Evolutionary conservation across 2,888 invertebrate genomes (phyloP).

Genomic region (Pterostichus madidus): DNA sequence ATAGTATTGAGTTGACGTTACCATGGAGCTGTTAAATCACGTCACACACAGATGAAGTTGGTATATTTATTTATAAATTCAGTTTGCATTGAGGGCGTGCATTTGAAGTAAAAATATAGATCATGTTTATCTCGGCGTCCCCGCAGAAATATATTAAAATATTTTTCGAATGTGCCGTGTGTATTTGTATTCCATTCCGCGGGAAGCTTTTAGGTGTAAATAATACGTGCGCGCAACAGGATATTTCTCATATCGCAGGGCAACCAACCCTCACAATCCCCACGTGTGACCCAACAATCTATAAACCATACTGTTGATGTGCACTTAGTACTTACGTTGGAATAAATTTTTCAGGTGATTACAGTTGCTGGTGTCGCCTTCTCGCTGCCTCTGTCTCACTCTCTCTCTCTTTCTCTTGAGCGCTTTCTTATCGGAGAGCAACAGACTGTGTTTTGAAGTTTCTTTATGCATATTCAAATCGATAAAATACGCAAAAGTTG

Average conservation of each 20-base stretch:
- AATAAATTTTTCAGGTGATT: conserved; percentile 36
- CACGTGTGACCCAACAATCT: background rate
- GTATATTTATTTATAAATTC: too few relatives aligned
- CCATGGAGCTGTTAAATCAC: too few relatives aligned
- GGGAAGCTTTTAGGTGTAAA: conserved; percentile 12
- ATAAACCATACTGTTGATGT: background rate
- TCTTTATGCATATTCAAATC: conserved; percentile 65
- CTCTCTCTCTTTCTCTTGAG: conserved; percentile 26
- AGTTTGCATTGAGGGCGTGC: background rate
- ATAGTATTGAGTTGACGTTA: too few relatives aligned
- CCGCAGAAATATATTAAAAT: background rate
- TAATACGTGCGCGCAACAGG: conserved; percentile 13
- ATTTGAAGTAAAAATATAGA: background rate
- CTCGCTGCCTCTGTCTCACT: background rate
- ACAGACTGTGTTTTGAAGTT: conserved; percentile 61
- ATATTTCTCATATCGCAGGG: conserved; percentile 4
- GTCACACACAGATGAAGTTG: too few relatives aligned
- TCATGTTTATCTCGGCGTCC: background rate
- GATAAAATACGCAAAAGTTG: conserved; percentile 63
- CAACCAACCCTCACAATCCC: background rate
- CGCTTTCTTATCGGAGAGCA: conserved; percentile 51
- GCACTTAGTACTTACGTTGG: background rate
- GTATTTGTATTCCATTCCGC: background rate
- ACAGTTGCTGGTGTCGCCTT: background rate
- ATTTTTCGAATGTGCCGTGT: background rate